Base-by-base conservation (phyloP, 2,797 vertebrate species). In the Petrocephalus sullivani region DNA sequence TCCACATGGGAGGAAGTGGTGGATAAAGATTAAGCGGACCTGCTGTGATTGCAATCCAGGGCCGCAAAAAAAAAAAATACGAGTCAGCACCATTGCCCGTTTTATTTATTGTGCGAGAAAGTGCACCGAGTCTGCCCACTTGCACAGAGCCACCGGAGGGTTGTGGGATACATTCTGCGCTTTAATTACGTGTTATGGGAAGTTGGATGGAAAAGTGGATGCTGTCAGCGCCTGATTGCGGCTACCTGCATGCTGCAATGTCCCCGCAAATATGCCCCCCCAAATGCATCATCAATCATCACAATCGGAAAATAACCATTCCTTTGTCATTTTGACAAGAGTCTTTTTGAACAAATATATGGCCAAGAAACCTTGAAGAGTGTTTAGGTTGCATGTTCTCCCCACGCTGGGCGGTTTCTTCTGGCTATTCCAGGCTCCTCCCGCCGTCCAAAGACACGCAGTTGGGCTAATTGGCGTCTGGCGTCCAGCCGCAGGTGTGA, bases 1-100 rank as follows among this genome's bases (percentile, higher is more conserved):
- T 87, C 86, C 64, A 54, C 86, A 53, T n/a, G 86, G 86, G 86
- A 87, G 86, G 49, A 19, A 28, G 86, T 19, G 49, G 14, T 28
- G 61, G 86, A 75, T 71, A 54, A 87, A 87, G 86, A 87, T 87
- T 71, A 71, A 87, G 61, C 46, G n/a, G 61, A 61, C 21, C 19
- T 53, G 86, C 86, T 71, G 61, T 9, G 86, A 71, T 54, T 87
- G 86, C 85, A 61, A 19, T 67, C 37, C 86, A 49, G 58, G 67
- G 28, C n/a, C 49, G 9, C 46, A 19, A 21, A 21, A 49, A 28
- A 28, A 28, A 46, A 87, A 75, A 87, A 53, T 28, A 53, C n/a
- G 86, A 53, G 46, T 87, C 86, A 71, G 86, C 86, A 54, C n/a
- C 19, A 75, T 53, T 87, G 16, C 61, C 41, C 64, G 3, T 61